Evolutionary conservation across 2,888 invertebrate species (phyloP).

Genomic region (Diaperis boleti): DNA sequence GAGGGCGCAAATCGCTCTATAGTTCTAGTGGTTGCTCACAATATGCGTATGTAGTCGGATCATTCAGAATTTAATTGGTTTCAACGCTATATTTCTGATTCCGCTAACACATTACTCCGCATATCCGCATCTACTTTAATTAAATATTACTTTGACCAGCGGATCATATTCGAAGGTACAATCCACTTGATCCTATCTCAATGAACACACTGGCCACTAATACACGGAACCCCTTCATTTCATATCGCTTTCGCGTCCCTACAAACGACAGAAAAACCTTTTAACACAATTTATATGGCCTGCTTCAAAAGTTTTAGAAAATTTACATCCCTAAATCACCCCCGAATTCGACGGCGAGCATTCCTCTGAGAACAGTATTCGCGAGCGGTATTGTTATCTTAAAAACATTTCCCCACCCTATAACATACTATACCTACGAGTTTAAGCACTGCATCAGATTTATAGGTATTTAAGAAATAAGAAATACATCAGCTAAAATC

Average conservation of each 20-base stretch:
- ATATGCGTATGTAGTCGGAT: slow-evolving; percentile 53
- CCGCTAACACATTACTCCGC: slow-evolving; percentile 50
- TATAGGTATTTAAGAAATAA: slow-evolving; percentile 59
- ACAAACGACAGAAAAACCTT: slow-evolving; percentile 17
- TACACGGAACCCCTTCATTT: slow-evolving; percentile 28
- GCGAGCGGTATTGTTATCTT: slow-evolving; percentile 52
- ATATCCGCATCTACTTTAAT: slow-evolving; percentile 52
- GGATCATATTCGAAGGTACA: slow-evolving; percentile 55
- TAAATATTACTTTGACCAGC: slow-evolving; percentile 58
- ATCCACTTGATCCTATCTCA: slow-evolving; percentile 42
- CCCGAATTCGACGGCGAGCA: slow-evolving; percentile 25
- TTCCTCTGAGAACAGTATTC: slow-evolving; percentile 39
- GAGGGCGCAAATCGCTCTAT: slow-evolving; percentile 44
- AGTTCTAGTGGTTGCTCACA: slow-evolving; percentile 45
- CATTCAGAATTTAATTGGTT: slow-evolving; percentile 62
- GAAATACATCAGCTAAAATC: slow-evolving; percentile 60
- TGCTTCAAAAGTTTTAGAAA: slow-evolving; percentile 25
- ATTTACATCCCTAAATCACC: slow-evolving; percentile 38
- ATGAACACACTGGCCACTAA: slow-evolving; percentile 23
- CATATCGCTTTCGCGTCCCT: slow-evolving; percentile 3
- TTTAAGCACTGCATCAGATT: slow-evolving; percentile 51
- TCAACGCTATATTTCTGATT: slow-evolving; percentile 60
- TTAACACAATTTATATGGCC: slow-evolving; percentile 31
- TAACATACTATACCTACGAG: slow-evolving; percentile 51
- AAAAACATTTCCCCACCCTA: slow-evolving; percentile 53